Base-by-base conservation (phyloP, 2,113 vertebrate genomes). In the Columba livia region DNA sequence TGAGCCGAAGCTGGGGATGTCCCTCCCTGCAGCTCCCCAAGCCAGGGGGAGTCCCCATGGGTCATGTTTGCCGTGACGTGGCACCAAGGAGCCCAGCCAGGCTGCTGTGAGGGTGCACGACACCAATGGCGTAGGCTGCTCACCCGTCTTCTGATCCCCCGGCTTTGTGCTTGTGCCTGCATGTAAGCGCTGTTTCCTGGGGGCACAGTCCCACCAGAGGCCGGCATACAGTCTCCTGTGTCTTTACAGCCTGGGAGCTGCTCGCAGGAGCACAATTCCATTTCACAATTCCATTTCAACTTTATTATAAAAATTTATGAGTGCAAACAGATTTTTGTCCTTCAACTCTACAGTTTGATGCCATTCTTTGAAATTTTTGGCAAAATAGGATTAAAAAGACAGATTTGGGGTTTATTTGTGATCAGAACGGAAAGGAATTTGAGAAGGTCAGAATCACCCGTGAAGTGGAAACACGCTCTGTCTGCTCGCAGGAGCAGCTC, bases 101-200 rank as follows among this genome's bases (percentile, higher is more conserved):
- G 53, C 66, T 82, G 28, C 66, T 24, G 3, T 4, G 50, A 47
- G 62, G 25, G 25, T 42, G 38, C 14, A 4, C 70, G 40, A 2
- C n/a, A 26, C 29, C 0, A 0, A 0, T 44, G 70, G 40, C 2
- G 0, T 17, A 0, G 2, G 67, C 31, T 67, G 67, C 12, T 48
- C 65, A 26, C 24, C 32, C 48, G 23, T 34, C 51, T 78, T 23
- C 74, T 80, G 38, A 34, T 57, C 31, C 61, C 12, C 2, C 6
- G 40, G 26, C 42, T 73, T 48, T 48, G 28, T 70, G 28, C 65
- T 44, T 34, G 15, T 15, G 19, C 11, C 65, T 57, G 24, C 34
- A 6, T 53, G 32, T 47, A 42, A 14, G 15, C 0, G 0, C 14
- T 67, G 31, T 25, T 65, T 60, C 56, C 56, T 65, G 58, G 42